Conservation (phyloP, 2,797 vertebrate species). For the Myotis vivesi region DNA sequence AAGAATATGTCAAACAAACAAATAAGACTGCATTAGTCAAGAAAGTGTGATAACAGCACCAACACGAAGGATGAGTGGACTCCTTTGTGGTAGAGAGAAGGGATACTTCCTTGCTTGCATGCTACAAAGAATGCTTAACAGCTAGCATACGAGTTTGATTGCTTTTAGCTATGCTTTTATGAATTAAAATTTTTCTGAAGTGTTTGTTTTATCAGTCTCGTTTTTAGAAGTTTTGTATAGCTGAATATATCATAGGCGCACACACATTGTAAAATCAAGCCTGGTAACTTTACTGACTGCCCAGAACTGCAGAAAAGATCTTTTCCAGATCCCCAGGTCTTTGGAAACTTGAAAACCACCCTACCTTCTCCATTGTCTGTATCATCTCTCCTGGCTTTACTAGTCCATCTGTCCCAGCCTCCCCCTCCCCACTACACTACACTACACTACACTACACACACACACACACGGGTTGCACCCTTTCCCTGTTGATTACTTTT, state of each 20-base stretch:
- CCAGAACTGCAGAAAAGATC: background rate
- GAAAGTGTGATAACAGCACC: background rate
- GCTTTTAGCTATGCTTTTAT: constrained; percentile 19
- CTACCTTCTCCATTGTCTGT: background rate
- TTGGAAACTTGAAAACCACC: background rate
- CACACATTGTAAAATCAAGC: background rate
- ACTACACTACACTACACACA: background rate
- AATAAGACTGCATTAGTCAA: background rate
- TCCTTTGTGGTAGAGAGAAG: background rate
- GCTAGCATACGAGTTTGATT: background rate
- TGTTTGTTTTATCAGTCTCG: constrained; percentile 21
- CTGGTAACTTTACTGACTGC: background rate
- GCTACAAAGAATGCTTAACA: background rate
- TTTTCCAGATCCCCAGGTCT: background rate
- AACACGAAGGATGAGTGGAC: background rate
- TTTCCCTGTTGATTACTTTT: constrained; percentile 2
- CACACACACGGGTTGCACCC: background rate
- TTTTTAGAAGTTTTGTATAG: background rate
- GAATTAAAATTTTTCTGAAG: constrained; percentile 22
- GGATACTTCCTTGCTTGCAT: background rate
- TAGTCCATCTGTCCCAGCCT: background rate
- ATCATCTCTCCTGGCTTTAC: background rate
- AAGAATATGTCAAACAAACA: background rate
- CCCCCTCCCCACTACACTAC: background rate
- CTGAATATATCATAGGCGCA: background rate